Percentiles rank a stretch among this genome's conserved stretches.
These are phyloP conservation scores for Microplitis demolitor DNA, from an alignment of 1,140 invertebrate genomes.

Conservation along the genomic window DNA sequence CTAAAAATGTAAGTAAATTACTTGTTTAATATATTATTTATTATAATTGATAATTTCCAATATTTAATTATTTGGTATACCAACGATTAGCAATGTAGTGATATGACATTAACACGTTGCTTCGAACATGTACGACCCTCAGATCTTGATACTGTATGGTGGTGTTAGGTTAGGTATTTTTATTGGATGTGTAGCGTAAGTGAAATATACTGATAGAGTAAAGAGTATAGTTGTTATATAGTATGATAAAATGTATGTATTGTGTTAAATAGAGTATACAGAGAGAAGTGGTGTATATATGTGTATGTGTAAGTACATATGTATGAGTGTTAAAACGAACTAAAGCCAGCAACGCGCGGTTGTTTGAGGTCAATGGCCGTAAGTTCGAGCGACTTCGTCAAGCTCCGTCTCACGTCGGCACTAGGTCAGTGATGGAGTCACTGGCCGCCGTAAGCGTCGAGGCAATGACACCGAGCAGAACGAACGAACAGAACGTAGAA, in stretches of 20 bases:
- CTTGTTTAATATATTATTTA: background rate
- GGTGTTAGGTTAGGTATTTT: background rate
- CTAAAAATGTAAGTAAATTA: slow-evolving; percentile 58
- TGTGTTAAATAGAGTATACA: background rate
- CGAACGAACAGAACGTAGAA: no score
- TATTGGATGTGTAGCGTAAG: no score
- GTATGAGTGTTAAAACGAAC: slow-evolving; percentile 9
- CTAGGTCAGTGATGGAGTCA: slow-evolving; percentile 64
- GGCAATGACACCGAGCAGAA: slow-evolving; percentile 59
- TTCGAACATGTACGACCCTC: no score
- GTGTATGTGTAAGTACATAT: background rate
- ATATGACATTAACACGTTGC: no score
- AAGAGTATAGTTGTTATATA: slow-evolving; percentile 14
- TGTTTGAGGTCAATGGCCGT: slow-evolving; percentile 51
- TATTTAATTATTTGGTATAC: no score
- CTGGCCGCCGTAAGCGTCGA: slow-evolving; percentile 62
- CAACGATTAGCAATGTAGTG: no score
- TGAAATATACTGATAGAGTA: background rate
- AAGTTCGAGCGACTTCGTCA: slow-evolving; percentile 43
- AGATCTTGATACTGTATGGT: background rate
- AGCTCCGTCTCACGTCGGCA: slow-evolving; percentile 53
- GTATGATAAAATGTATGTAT: slow-evolving; percentile 31
- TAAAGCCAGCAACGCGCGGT: slow-evolving; percentile 38
- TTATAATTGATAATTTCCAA: background rate
- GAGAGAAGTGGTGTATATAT: slow-evolving; percentile 1